Base-by-base conservation (phyloP, 2,113 vertebrate species). In the Corythaeola cristata region DNA sequence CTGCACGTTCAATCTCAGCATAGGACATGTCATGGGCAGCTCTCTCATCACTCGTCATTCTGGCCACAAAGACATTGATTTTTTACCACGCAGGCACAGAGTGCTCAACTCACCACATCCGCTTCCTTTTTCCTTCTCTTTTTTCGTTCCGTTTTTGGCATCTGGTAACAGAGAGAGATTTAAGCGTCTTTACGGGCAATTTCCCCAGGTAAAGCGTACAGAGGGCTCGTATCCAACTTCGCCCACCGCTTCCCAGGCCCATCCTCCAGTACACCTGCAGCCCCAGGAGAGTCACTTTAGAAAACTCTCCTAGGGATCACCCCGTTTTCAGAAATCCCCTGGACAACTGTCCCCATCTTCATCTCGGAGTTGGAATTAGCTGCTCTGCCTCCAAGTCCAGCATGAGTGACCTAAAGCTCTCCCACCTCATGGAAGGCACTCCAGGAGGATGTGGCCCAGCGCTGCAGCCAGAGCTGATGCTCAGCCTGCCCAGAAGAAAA, bases 41-140 rank as follows among this genome's bases (percentile, higher is more conserved):
- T 64, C 27, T 85, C 37, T 49, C 33, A 32, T 9, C 4, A 4
- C 20, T 26, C 24, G 0, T 27, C 50, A 35, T 80, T 67, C 53
- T 73, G 52, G 21, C 24, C 37, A 15, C 16, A 27, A 35, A 58
- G 8, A 74, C 32, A 52, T 39, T 10, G 2, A 4, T 33, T 64
- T 59, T 80, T 87, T 71, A 93, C 79, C 15, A 26, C 1, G 5
- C 44, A 81, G 64, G 32, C 59, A 59, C 64, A 71, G 13, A 85
- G 4, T 58, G 33, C 59, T 81, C 66, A 91, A 98, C 99, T 99
- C 97, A 99, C 99, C 95, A 99, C 98, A 94, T 99, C 99, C 0
- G 95, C 92, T 96, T 99, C 99, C 94, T 99, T 99, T 98, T 99
- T 99, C 85, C 99, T 98, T 87, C 99, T 99, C 97, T 99, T 99